A percentile compares a stretch with the other conserved stretches of the same genome.
phyloP scores from a whole-genome alignment of 2,888 invertebrate species.

The Xiphydria camelus region DNA sequence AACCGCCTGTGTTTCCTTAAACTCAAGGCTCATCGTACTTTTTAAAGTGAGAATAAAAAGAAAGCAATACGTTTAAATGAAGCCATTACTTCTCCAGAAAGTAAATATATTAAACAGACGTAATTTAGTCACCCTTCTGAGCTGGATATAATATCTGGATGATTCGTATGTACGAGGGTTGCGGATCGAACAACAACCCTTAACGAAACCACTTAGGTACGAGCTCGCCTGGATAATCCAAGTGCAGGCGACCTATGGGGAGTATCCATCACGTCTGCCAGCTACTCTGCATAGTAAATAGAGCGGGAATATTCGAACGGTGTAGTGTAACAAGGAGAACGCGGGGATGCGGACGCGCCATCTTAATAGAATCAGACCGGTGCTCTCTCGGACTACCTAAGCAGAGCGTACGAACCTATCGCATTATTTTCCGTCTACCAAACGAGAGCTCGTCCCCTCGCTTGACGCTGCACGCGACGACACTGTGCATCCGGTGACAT shows the following conservation, averaged over 20 bases:
- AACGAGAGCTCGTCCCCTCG: no score
- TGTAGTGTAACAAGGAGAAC: constrained; percentile 13
- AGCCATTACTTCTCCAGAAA: no score
- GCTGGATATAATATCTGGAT: no score
- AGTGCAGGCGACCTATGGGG: no score
- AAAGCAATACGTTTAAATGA: no score
- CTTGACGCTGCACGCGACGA: no score
- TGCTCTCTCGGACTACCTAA: constrained; percentile 28
- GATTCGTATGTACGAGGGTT: no score
- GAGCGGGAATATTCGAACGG: constrained; percentile 17
- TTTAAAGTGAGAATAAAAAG: neutral
- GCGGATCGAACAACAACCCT: constrained; percentile 27
- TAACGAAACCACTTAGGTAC: constrained; percentile 35
- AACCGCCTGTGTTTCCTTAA: no score
- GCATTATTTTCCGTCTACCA: neutral
- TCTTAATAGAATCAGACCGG: constrained; percentile 36
- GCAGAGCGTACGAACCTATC: constrained; percentile 8
- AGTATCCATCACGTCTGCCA: constrained; percentile 34
- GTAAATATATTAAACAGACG: no score
- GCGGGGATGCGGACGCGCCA: constrained; percentile 13
- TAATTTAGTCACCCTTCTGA: no score
- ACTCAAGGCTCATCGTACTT: neutral
- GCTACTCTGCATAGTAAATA: constrained; percentile 38
- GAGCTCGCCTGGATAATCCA: no score
- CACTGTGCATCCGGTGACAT: constrained; percentile 9